Conservation (phyloP, 2,888 invertebrate genomes). For the Petrolisthes manimaculis region DNA sequence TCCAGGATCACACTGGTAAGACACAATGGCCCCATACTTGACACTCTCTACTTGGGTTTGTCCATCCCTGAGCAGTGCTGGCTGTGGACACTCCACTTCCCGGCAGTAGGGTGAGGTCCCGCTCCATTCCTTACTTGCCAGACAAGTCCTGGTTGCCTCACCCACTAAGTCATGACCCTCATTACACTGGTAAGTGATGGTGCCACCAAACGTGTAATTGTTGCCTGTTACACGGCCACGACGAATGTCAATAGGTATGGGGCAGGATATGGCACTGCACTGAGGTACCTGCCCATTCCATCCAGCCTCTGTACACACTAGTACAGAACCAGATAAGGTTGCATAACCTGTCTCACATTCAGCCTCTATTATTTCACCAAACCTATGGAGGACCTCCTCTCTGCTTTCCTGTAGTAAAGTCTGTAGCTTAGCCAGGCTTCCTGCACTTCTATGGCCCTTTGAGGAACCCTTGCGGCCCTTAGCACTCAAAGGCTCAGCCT, state of each 20-base stretch:
- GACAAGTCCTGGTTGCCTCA: constrained; percentile 66
- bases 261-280: constrained; percentile 60
- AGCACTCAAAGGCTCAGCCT: constrained; percentile 43
- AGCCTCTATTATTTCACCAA: constrained; percentile 65
- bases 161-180: constrained; percentile 68
- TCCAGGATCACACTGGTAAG: constrained; percentile 67
- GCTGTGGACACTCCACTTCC: constrained; percentile 64
- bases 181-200: constrained; percentile 66
- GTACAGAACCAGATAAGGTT: constrained; percentile 35
- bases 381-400: constrained; percentile 47
- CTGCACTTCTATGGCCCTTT: constrained; percentile 18
- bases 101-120: constrained; percentile 62
- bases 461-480: not conserved
- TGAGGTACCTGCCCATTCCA: constrained; percentile 53
- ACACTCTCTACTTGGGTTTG: constrained; percentile 52
- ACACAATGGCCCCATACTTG: constrained; percentile 64
- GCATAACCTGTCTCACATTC: constrained; percentile 66
- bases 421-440: constrained; percentile 38
- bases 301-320: constrained; percentile 56
- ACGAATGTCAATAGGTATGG: constrained; percentile 59
- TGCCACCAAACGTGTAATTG: constrained; percentile 65
- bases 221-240: constrained; percentile 63
- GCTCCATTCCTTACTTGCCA: constrained; percentile 63
- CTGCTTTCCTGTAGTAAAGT: constrained; percentile 33
- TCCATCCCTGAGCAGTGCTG: constrained; percentile 65